These are phyloP conservation scores for Habropoda laboriosa DNA, from an alignment of 1,140 invertebrate species.

Conservation along the genomic window DNA sequence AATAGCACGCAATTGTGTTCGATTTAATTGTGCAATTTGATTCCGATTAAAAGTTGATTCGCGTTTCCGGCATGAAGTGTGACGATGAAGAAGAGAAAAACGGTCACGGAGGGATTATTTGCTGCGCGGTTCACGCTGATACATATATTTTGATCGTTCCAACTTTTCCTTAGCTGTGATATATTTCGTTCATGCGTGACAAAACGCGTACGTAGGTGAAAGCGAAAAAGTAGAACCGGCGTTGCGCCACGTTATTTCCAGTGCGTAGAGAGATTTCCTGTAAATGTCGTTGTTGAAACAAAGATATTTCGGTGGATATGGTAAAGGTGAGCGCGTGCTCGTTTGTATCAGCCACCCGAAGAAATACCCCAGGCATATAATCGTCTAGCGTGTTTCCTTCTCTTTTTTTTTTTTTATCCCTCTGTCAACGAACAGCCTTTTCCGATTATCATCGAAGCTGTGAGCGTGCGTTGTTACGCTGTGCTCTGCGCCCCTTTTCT, in stretches of 20 bases:
- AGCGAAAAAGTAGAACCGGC: slow-evolving; percentile 63
- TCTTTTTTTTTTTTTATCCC: not conserved
- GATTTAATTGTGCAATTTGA: not conserved
- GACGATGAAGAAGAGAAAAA: too few relatives aligned
- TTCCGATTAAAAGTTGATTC: too few relatives aligned
- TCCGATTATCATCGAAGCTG: too few relatives aligned
- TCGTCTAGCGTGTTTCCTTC: not conserved
- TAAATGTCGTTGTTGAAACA: slow-evolving; percentile 60
- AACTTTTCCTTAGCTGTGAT: not conserved
- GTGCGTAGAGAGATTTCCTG: slow-evolving; percentile 69
- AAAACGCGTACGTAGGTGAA: not conserved
- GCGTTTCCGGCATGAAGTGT: too few relatives aligned
- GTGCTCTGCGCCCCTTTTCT: too few relatives aligned
- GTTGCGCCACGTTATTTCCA: slow-evolving; percentile 80
- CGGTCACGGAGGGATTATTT: too few relatives aligned
- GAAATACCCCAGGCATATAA: too few relatives aligned
- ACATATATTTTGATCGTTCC: not conserved
- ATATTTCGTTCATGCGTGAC: not conserved
- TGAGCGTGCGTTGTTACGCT: too few relatives aligned
- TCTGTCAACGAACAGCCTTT: too few relatives aligned
- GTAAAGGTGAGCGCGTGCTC: slow-evolving; percentile 30
- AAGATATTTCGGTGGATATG: slow-evolving; percentile 34
- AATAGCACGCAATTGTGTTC: too few relatives aligned
- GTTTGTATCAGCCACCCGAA: slow-evolving; percentile 19
- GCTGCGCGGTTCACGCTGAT: not conserved